Evolutionary conservation across 2,888 invertebrate genomes (phyloP), one percentile per base, ranked within the genome.

Genomic region (Tromatobia lineatoria): DNA sequence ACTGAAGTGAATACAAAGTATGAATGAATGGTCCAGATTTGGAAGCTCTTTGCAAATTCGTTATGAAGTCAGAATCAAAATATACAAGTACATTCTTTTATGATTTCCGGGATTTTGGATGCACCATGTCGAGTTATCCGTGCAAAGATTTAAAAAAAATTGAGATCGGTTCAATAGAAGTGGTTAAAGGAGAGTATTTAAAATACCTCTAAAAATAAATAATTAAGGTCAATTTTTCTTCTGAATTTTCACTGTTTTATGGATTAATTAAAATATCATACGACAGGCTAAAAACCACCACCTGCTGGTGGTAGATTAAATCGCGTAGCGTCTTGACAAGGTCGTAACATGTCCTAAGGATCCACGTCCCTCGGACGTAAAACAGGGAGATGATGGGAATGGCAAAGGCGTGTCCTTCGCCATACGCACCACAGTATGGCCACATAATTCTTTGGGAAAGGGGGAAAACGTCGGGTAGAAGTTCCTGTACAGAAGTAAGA

Each of bases 361-460:
- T 59, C 69, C 59, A 70, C 78, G 70, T 71, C 66, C 52, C 42
- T 20, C 50, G 38, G 18, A 64, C 42, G 38, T 38, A 38, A 38
- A 18, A 2, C 10, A 18, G 20, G 10, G 42, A 13, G 29, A 61
- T 34, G 34, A 29, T 11, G 57, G 23, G 15, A 13, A 18, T 7
- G 61, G 64, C 10, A 11, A 18, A 47, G 57, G 42, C 66, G 25
- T 25, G n/a, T 47, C 1, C 20, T 6, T 61, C 38, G 64, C 42
- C 64, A 64, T 38, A 42, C 38, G 38, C 64, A 64, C 20, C 64
- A 11, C 64, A 20, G 18, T 4, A 34, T n/a, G 38, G 38, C 34
- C 64, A 64, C 64, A 64, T 64, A 45, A 45, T 75, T 59, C 59
- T 75, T 34, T 20, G 42, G 64, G 64, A 42, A n/a, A 18, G 38